Base-by-base conservation (phyloP, 1,140 invertebrate genomes). In the Bombus fervidus region DNA sequence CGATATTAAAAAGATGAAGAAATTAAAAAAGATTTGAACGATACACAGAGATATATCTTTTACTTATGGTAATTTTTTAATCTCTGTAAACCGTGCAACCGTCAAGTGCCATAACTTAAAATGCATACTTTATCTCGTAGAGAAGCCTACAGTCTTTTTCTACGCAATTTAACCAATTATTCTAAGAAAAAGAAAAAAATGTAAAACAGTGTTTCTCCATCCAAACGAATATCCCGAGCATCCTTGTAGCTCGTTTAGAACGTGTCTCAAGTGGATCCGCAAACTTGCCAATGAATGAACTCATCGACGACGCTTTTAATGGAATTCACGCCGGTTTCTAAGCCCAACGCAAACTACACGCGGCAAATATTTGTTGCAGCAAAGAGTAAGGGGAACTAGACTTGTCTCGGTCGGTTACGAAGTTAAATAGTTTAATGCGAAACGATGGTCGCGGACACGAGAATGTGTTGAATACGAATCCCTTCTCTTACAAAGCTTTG, bases 341-440 rank as follows among this genome's bases (percentile, higher is more conserved):
- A 80, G 78, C 37, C 43, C 22, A 79, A 68, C 77, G 77, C 77
- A 68, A 79, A 79, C 62, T 79, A 69, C 41, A 77, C 75, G 75
- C 57, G 59, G 75, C 59, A 53, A 80, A 80, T 69, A 80, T 80
- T 69, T 80, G 78, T 69, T 47, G 78, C 78, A 47, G 37, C 41
- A 28, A 28, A 2, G 37, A 31, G 4, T 12, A 28, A 31, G 37
- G 39, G 53, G 25, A 34, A 22, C 25, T 39, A 47, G 41, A 34
- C 72, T 66, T 28, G 37, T 74, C 80, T 57, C 12, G 34, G 22
- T 57, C 9, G 64, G 47, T 78, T 69, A 78, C 66, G 64, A 53
- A 68, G 74, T 83, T 83, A 83, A 83, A 83, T 69, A 75, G 47
- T 78, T 78, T 83, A 83, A 83, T 78, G 47, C 82, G 82, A 78